phyloP scores from a whole-genome alignment of 2,888 invertebrate species.

The Helobdella robusta region DNA sequence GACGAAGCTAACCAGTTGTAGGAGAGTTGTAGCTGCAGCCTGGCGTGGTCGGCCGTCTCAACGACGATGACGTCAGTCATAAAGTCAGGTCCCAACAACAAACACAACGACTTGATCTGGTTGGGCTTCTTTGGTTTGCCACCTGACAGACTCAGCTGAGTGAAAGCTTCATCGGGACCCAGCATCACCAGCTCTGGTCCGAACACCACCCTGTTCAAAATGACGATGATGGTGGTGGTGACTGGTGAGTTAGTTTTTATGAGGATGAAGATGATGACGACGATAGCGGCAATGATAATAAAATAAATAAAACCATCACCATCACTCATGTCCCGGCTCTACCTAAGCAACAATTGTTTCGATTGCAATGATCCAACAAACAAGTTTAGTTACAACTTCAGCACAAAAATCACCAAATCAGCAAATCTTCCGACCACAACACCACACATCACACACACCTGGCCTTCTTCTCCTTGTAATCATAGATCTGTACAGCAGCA shows the following conservation, averaged over 20 bases:
- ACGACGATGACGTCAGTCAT: constrained; percentile 53
- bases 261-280: not conserved
- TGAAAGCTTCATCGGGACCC: constrained; percentile 54
- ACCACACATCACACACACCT: constrained; percentile 39
- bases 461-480: constrained; percentile 53
- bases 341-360: no score
- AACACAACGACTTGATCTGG: constrained; percentile 51
- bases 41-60: constrained; percentile 53
- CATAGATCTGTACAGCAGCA: constrained; percentile 54
- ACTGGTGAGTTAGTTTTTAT: not conserved
- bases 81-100: constrained; percentile 53
- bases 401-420: no score
- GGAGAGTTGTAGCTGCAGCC: constrained; percentile 52
- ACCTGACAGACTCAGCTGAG: constrained; percentile 52
- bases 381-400: no score
- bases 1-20: constrained; percentile 50
- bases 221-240: not conserved
- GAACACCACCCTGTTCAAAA: constrained; percentile 49
- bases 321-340: not conserved
- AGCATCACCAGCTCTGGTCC: constrained; percentile 55
- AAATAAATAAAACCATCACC: not conserved
- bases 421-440: no score
- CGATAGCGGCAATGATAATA: no score
- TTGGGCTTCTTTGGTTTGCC: constrained; percentile 53
- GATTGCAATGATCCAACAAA: no score